phyloP scores from a whole-genome alignment of 2,113 vertebrate genomes.

The Engraulis encrasicolus region DNA sequence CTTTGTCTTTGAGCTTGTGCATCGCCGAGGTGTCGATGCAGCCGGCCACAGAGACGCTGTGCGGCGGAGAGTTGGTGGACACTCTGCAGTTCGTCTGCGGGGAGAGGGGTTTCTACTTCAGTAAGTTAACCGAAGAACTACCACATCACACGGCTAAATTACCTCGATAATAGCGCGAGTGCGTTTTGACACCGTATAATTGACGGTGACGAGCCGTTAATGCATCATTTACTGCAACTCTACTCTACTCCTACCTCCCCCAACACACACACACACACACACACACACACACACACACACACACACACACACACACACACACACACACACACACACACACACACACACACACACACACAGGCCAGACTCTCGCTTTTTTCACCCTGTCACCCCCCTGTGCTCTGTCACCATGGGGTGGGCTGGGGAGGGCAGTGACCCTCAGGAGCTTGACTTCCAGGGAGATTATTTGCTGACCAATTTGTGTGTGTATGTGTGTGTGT shows the following conservation, averaged over 20 bases:
- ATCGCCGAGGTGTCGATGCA: conserved; percentile 76
- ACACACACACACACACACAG: background rate
- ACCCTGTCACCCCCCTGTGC: background rate
- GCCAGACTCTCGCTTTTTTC: background rate
- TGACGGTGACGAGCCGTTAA: background rate
- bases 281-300: background rate
- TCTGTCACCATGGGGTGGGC: background rate
- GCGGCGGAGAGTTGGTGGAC: conserved; percentile 87
- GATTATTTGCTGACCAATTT: background rate
- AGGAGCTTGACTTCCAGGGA: background rate
- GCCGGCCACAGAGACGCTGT: conserved; percentile 83
- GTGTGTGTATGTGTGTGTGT: background rate
- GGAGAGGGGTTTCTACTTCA: conserved; percentile 87
- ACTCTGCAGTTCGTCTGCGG: conserved; percentile 88
- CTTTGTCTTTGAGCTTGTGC: conserved; percentile 77
- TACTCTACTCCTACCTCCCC: background rate
- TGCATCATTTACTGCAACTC: background rate
- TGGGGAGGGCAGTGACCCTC: background rate
- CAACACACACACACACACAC: background rate
- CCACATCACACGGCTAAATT: background rate
- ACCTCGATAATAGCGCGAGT: background rate
- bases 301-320: background rate
- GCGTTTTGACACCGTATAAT: background rate
- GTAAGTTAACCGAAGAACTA: conserved; percentile 72
- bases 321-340: background rate